A percentile compares a stretch with the other conserved stretches of the same genome.
Evolutionary conservation across 2,113 vertebrate species (phyloP).

Genomic region (Tyrannus savana): DNA sequence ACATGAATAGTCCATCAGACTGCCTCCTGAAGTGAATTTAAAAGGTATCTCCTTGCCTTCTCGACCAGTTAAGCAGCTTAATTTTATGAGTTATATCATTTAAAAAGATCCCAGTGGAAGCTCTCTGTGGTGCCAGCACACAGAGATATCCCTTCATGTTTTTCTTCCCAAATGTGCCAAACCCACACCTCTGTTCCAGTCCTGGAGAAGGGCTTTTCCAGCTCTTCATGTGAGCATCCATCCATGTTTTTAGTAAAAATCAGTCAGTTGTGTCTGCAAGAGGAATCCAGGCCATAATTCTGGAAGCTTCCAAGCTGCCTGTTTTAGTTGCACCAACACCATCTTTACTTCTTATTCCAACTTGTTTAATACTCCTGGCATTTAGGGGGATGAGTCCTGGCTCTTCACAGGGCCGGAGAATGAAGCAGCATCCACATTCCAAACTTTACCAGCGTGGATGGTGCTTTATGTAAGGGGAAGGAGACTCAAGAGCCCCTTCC

Average conservation of each 20-base stretch:
- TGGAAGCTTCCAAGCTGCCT: neutral
- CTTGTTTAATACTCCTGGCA: neutral
- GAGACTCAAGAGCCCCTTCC: neutral
- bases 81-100: neutral
- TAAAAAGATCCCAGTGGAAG: neutral
- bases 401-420: neutral
- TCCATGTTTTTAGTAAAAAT: neutral
- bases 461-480: neutral
- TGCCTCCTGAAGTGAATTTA: neutral
- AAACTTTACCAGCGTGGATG: neutral
- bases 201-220: neutral
- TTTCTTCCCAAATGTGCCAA: neutral
- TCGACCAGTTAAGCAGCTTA: neutral
- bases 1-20: accelerated
- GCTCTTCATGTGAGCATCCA: neutral
- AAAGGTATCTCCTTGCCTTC: neutral
- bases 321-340: neutral
- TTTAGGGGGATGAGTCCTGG: neutral
- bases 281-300: neutral
- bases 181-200: neutral
- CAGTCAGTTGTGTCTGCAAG: neutral
- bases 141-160: neutral
- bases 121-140: neutral
- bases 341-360: neutral
- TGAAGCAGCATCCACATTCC: neutral